Percentiles rank a stretch among this genome's conserved stretches.
Evolutionary conservation across 2,888 invertebrate species (phyloP).

Genomic region (Alloplasta piceator): DNA sequence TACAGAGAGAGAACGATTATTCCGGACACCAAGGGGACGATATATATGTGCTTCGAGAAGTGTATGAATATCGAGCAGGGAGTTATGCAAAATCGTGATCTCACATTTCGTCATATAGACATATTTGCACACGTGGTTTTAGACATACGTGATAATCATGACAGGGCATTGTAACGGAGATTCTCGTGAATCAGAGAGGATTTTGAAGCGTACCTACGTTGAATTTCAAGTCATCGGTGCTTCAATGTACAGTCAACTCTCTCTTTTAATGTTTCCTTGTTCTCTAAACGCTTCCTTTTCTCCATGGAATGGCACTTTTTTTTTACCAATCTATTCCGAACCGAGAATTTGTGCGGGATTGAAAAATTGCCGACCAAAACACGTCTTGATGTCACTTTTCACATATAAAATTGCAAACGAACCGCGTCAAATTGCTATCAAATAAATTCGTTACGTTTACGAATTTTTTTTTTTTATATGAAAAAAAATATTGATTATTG

Average conservation of each 20-base stretch:
- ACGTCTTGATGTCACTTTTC: no score
- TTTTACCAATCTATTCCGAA: no score
- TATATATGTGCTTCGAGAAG: conserved; percentile 8
- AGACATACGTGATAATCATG: conserved; percentile 15
- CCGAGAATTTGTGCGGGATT: no score
- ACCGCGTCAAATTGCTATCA: no score
- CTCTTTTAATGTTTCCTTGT: no score
- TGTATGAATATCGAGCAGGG: conserved; percentile 52
- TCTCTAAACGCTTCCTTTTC: no score
- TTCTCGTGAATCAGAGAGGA: conserved; percentile 1
- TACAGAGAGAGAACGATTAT: conserved; percentile 27
- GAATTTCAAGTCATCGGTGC: conserved; percentile 29
- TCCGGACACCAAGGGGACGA: conserved; percentile 4
- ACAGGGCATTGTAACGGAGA: background rate
- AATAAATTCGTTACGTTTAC: no score
- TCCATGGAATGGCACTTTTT: no score
- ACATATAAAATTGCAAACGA: no score
- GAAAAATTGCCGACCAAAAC: no score
- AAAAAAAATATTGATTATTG: no score
- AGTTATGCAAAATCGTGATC: conserved; percentile 46
- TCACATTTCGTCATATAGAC: conserved; percentile 15
- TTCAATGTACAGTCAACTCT: conserved; percentile 2
- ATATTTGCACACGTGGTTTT: background rate
- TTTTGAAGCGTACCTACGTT: conserved; percentile 38
- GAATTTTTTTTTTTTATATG: no score